Evolutionary conservation across 2,797 vertebrate genomes (phyloP).

Genomic region (Phataginus tricuspis): DNA sequence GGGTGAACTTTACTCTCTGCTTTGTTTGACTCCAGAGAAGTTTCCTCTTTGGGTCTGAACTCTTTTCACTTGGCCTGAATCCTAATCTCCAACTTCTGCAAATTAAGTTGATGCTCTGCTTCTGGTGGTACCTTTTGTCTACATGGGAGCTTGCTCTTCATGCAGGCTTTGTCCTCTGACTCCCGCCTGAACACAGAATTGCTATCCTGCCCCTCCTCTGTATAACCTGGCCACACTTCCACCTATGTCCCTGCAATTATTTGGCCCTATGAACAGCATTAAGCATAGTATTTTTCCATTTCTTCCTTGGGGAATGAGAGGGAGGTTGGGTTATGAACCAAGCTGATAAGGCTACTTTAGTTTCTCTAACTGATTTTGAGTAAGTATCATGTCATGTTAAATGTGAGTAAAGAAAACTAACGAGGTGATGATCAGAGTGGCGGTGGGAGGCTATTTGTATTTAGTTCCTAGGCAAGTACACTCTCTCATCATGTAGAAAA

Average conservation of each 20-base stretch:
- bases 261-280: background rate
- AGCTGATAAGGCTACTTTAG: background rate
- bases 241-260: background rate
- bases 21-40: background rate
- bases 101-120: background rate
- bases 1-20: background rate
- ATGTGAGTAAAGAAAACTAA: background rate
- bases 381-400: background rate
- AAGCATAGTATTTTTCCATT: background rate
- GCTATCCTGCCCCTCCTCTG: background rate
- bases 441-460: background rate
- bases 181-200: background rate
- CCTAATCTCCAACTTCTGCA: background rate
- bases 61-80: background rate
- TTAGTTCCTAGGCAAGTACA: background rate
- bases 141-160: background rate
- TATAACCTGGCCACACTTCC: background rate
- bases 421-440: background rate
- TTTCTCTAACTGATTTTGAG: background rate
- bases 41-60: background rate
- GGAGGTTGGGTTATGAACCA: background rate
- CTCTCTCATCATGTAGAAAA: background rate
- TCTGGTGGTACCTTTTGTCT: background rate
- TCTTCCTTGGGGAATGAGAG: background rate
- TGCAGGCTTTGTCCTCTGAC: background rate